Evolutionary conservation across 2,113 vertebrate genomes (phyloP).

Genomic region (Spilogale gracilis): DNA sequence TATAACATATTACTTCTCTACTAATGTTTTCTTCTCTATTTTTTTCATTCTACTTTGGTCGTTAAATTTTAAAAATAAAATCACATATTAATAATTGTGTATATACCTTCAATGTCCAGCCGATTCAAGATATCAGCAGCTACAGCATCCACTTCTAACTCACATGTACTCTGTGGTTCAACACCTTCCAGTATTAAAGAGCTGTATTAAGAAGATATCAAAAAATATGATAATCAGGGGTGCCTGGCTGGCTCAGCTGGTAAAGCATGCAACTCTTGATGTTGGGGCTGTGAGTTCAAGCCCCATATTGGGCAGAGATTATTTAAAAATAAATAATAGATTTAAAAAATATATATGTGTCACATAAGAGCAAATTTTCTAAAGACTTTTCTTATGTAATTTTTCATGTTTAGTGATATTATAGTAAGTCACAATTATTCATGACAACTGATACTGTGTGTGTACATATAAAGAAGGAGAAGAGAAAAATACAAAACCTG

Average conservation of each 20-base stretch:
- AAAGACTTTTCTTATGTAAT: not conserved
- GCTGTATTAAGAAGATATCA: constrained; percentile 87
- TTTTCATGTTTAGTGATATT: constrained; percentile 15
- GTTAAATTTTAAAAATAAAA: constrained; percentile 53
- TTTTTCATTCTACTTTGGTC: not conserved
- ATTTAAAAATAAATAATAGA: not conserved
- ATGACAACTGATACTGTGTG: not conserved
- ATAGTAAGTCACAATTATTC: constrained; percentile 56
- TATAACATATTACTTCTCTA: not conserved
- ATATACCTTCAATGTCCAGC: constrained; percentile 95
- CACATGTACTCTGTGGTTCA: constrained; percentile 96
- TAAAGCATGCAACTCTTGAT: not conserved
- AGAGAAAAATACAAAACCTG: constrained; percentile 31
- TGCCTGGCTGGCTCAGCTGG: not conserved
- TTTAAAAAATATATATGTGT: not conserved
- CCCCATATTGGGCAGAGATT: not conserved
- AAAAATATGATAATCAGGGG: not conserved
- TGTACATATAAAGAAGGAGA: not conserved
- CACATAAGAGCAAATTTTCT: constrained; percentile 58
- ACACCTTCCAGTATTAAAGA: constrained; percentile 94
- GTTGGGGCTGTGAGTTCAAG: not conserved
- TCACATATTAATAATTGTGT: not conserved
- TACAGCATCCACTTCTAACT: constrained; percentile 98
- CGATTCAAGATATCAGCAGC: constrained; percentile 98
- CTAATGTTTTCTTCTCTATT: constrained; percentile 1